Conservation (phyloP, 2,113 vertebrate species). For the Globicephala melas region DNA sequence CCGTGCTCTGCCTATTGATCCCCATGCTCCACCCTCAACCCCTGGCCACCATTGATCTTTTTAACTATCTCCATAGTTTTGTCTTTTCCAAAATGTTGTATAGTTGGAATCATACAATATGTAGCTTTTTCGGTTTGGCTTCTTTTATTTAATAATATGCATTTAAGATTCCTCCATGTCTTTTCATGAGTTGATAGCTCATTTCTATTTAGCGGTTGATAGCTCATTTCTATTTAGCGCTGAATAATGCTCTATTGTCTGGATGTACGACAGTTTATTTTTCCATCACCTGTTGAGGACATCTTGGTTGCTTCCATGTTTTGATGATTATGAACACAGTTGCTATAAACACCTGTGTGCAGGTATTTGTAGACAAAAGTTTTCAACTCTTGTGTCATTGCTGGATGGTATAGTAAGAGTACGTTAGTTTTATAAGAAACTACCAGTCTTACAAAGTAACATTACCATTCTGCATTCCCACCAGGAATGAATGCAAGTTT, state of each 20-base stretch:
- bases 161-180: not conserved
- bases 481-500: not conserved
- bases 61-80: not conserved
- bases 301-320: no score
- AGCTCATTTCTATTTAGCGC: not conserved
- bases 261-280: not conserved
- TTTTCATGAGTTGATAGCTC: not conserved
- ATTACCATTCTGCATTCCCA: not conserved
- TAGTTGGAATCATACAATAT: not conserved
- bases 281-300: no score
- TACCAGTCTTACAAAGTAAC: no score
- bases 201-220: not conserved
- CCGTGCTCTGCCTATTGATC: not conserved
- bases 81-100: not conserved
- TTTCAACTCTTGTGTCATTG: no score
- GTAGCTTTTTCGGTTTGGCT: not conserved
- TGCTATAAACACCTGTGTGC: no score
- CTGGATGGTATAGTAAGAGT: no score
- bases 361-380: no score
- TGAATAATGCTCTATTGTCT: not conserved
- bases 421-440: no score
- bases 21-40: not conserved
- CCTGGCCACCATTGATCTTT: not conserved
- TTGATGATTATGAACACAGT: no score
- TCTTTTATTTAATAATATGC: not conserved